Percentiles rank a stretch among this genome's conserved stretches.
Conservation (phyloP, 2,797 vertebrate genomes). For the Hyperoplus lanceolatus region DNA sequence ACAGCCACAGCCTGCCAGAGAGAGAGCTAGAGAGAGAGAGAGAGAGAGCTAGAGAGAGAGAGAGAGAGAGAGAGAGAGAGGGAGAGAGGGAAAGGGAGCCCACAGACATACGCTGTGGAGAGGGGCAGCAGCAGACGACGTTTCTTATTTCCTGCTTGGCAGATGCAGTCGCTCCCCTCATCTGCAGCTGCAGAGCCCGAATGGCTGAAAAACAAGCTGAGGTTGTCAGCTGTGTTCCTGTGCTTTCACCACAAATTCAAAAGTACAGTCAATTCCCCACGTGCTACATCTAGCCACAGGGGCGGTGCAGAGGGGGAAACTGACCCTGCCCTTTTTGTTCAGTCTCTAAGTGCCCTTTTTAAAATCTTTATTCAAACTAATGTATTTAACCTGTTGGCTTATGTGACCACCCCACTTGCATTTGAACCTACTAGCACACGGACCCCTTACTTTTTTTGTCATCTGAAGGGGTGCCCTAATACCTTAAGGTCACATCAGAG, state of each 20-base stretch:
- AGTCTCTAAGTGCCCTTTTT: too few relatives aligned
- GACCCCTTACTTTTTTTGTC: too few relatives aligned
- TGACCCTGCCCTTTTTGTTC: too few relatives aligned
- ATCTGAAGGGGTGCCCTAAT: too few relatives aligned
- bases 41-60: not conserved
- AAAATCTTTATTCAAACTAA: too few relatives aligned
- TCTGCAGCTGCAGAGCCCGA: too few relatives aligned
- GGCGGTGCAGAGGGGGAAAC: too few relatives aligned
- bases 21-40: slow-evolving; percentile 31
- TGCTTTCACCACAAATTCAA: slow-evolving; percentile 45
- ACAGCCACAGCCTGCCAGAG: slow-evolving; percentile 32
- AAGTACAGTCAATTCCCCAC: slow-evolving; percentile 34
- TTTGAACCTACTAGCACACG: too few relatives aligned
- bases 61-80: too few relatives aligned
- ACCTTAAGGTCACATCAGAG: too few relatives aligned
- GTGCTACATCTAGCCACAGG: slow-evolving; percentile 17
- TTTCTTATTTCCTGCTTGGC: slow-evolving; percentile 51
- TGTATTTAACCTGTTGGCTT: too few relatives aligned
- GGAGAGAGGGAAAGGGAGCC: not conserved
- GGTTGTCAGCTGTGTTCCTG: slow-evolving; percentile 51
- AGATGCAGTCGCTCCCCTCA: slow-evolving; percentile 49
- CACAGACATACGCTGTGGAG: slow-evolving; percentile 21
- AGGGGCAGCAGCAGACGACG: not conserved
- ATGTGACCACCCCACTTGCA: too few relatives aligned
- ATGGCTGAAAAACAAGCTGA: slow-evolving; percentile 57